Base-by-base conservation (phyloP, 2,888 invertebrate genomes). In the Isotomurus palustris region DNA sequence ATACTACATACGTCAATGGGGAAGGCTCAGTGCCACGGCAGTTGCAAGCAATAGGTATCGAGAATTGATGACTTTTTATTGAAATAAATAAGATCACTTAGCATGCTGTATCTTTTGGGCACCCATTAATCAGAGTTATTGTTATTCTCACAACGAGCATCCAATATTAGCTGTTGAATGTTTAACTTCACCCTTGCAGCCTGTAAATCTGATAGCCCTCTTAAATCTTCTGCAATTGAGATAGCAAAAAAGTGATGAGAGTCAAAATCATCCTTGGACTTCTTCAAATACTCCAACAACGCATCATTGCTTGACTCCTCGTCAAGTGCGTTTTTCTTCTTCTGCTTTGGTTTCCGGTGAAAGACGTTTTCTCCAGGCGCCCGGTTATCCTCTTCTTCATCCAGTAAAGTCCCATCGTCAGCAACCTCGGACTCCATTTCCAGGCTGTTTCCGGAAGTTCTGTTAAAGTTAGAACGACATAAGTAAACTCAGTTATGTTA, bases 101-200 rank as follows among this genome's bases (percentile, higher is more conserved):
- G n/a, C n/a, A n/a, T n/a, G n/a, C n/a, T n/a, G n/a, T n/a, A 12
- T 48, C 19, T 27, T 12, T 14, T n/a, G 38, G 19, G 24, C 22
- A 3, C 17, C 28, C 40, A 3, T 21, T 2, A 45, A 4, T 44
- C 24, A 10, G 32, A n/a, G n/a, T n/a, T n/a, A n/a, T n/a, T n/a
- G n/a, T n/a, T n/a, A n/a, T n/a, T n/a, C n/a, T n/a, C n/a, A n/a
- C n/a, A n/a, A n/a, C n/a, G n/a, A n/a, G 17, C 28, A 8, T 48
- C 48, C 3, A 17, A 28, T 29, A 48, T 24, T 4, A 48, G 6
- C 17, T 48, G 48, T 48, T 48, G 27, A 28, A 48, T 48, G n/a
- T 28, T 24, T 4, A 27, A 12, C 24, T 48, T 48, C 8, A 29
- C 48, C 6, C 14, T 28, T 3, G 48, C 6, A 28, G 48, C 25